These are phyloP conservation scores for Ornithorhynchus anatinus DNA, from an alignment of 2,113 vertebrate species.

Conservation along the genomic window DNA sequence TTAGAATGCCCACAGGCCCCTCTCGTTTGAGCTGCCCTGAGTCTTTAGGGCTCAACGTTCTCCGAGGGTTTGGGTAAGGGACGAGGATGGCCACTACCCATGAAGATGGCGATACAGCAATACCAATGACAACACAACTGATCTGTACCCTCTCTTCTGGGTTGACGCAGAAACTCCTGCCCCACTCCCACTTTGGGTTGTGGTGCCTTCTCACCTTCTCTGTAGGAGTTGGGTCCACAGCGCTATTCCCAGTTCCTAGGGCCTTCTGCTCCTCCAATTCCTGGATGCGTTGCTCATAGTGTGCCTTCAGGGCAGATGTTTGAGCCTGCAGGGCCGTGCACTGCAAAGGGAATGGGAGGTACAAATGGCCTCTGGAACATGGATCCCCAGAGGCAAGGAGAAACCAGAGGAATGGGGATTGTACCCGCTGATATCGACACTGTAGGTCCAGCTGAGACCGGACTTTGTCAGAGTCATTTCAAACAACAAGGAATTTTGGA, in stretches of 20 bases:
- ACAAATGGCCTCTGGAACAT: not conserved
- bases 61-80: too few species aligned
- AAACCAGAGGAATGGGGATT: not conserved
- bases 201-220: conserved; percentile 77
- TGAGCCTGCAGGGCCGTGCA: conserved; percentile 68
- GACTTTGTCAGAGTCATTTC: too few species aligned
- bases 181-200: too few species aligned
- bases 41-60: too few species aligned
- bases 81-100: too few species aligned
- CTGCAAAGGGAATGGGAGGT: conserved; percentile 46
- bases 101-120: too few species aligned
- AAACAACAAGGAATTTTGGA: too few species aligned
- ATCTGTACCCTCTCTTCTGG: too few species aligned
- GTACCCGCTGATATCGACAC: not conserved
- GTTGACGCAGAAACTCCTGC: too few species aligned
- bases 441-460: not conserved
- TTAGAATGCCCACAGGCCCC: too few species aligned
- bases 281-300: conserved; percentile 58
- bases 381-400: not conserved
- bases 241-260: conserved; percentile 7
- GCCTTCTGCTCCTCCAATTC: conserved; percentile 59
- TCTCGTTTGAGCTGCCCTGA: too few species aligned
- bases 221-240: conserved; percentile 61
- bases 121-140: too few species aligned
- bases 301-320: conserved; percentile 62